Evolutionary conservation across 2,113 vertebrate species (phyloP).

Genomic region (Elephas maximus): DNA sequence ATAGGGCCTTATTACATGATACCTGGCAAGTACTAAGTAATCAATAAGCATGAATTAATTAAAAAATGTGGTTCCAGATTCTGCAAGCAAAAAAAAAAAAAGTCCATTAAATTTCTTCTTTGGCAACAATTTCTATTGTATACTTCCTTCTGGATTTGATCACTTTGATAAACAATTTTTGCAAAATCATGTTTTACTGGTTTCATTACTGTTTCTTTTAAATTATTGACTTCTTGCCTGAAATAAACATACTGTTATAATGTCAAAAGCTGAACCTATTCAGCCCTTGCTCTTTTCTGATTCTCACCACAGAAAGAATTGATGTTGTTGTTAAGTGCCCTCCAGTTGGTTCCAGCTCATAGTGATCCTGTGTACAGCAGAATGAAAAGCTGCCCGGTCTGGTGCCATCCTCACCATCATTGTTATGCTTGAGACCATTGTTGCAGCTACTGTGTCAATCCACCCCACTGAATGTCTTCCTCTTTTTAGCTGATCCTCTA

Average conservation of each 20-base stretch:
- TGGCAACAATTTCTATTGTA: neutral
- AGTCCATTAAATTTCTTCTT: neutral
- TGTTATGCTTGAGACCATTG: too few species aligned
- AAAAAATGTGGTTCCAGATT: neutral
- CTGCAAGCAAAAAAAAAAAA: neutral
- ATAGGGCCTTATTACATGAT: neutral
- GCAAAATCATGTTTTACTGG: neutral
- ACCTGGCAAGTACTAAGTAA: neutral
- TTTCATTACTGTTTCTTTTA: constrained; percentile 8
- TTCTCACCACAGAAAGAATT: neutral
- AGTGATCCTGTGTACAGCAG: too few species aligned
- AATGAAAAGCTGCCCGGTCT: too few species aligned
- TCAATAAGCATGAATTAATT: neutral
- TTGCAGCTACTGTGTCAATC: too few species aligned
- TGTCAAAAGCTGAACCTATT: neutral
- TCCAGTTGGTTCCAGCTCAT: too few species aligned
- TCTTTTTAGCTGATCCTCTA: too few species aligned
- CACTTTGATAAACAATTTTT: neutral
- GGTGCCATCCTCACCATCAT: too few species aligned
- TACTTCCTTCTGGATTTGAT: neutral
- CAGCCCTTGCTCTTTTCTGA: neutral
- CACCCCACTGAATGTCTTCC: too few species aligned
- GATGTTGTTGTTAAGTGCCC: too few species aligned
- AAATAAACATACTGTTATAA: neutral
- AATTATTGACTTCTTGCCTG: neutral